Base-by-base conservation (phyloP, 2,888 invertebrate genomes). In the Marasmarcha lunaedactyla region DNA sequence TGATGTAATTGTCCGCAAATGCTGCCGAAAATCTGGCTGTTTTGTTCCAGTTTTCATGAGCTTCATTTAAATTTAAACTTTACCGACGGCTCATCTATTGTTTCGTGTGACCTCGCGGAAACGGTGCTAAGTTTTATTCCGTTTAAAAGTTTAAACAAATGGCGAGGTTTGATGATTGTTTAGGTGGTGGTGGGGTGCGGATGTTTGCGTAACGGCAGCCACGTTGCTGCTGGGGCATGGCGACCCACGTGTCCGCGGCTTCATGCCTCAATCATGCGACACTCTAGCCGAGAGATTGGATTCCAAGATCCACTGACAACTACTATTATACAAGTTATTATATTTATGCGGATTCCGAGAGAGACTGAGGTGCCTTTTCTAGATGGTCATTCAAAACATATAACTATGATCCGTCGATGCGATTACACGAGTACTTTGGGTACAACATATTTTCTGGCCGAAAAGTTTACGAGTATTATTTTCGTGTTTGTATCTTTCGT, bases 201-300 rank as follows among this genome's bases (percentile, higher is more conserved):
- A 25, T 42, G 42, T 59, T 71, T 69, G 63, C 57, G 55, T 71
- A 73, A 72, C 50, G 20, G 37, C 37, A 43, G 43, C 57, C 64
- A 65, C 65, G 63, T 63, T 61, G 59, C 49, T 39, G 37, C 50
- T 44, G 59, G 48, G 51, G 55, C 59, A 20, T 20, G 64, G 42
- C 44, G 37, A 42, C 62, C 63, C 69, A 69, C 70, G 71, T 68
- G 51, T 50, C 42, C 45, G 45, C 50, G 38, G 37, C 41, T 34
- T 34, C 35, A 20, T 7, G 20, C 20, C 4, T 5, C 20, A 20
- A 20, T 20, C 20, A 20, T 20, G 20, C 20, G 20, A 20, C 20
- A 20, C 20, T 20, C 20, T 3, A 20, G 20, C 4, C 20, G 20
- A 20, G 20, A 5, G 20, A 5, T 20, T 3, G 7, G 20, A 5